Evolutionary conservation across 1,140 invertebrate genomes (phyloP), one percentile per base, ranked within the genome.

Genomic region (Tyrophagus putrescentiae): DNA sequence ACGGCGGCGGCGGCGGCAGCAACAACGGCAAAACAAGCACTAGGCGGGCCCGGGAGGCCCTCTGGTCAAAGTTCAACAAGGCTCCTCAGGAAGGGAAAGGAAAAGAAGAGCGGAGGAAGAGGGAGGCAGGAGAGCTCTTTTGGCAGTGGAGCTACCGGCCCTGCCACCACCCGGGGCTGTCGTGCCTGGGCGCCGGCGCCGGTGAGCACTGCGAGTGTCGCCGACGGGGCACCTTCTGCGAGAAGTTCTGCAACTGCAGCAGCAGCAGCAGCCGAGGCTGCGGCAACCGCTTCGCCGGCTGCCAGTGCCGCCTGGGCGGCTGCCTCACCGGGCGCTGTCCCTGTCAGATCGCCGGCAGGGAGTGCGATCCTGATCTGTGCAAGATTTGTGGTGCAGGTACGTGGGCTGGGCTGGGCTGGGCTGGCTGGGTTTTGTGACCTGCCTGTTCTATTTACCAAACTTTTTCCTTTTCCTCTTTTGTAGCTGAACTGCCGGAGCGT

Each of bases 361-460:
- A 98, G 76, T 99, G 95, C 73, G 95, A 98, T 77, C 95, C 95
- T 13, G 95, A 98, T 78, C 76, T 98, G n/a, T 98, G 95, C 75
- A 83, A 85, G 64, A 86, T 85, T 41, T 98, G 95, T 74, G 93
- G 93, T 4, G 91, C 94, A n/a, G 70, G 67, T 68, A 64, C 57
- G 31, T 61, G n/a, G n/a, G n/a, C n/a, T n/a, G n/a, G n/a, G n/a
- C n/a, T n/a, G n/a, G n/a, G n/a, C n/a, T n/a, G n/a, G n/a, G n/a
- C n/a, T n/a, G n/a, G n/a, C n/a, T n/a, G n/a, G n/a, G 54, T n/a
- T 45, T 31, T n/a, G n/a, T n/a, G n/a, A n/a, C n/a, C n/a, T n/a
- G n/a, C n/a, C 34, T 56, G 21, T 50, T 63, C 21, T 25, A 21
- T 21, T 50, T 28, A 13, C 3, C 13, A 18, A 13, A 13, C 11